Percentiles rank a stretch among this genome's conserved stretches.
phyloP scores from a whole-genome alignment of 2,797 vertebrate genomes.

The Hypotaenidia philippensis region DNA sequence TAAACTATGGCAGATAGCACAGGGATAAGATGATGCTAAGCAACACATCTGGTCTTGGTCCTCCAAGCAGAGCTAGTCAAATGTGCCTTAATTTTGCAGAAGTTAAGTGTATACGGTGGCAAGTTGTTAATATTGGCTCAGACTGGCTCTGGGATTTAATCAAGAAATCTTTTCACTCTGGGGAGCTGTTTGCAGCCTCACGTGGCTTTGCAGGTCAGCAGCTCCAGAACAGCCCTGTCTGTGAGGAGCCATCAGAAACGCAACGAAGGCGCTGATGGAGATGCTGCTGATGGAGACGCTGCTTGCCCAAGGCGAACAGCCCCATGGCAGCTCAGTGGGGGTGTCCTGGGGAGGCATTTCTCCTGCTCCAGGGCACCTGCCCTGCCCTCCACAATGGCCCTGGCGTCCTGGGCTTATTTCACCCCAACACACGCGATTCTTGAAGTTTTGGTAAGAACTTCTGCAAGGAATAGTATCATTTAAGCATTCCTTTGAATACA shows the following conservation, averaged over 20 bases:
- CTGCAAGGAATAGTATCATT: background rate
- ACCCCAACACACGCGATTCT: accelerated
- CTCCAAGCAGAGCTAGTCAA: background rate
- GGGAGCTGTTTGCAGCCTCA: accelerated
- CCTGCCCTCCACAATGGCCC: accelerated
- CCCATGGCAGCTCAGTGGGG: background rate
- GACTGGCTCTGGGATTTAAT: background rate
- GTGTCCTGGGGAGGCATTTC: background rate
- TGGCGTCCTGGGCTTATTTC: background rate
- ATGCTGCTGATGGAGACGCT: accelerated
- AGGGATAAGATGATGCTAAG: background rate
- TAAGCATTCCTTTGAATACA: conserved; percentile 48
- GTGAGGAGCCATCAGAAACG: background rate
- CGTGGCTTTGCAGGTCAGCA: background rate
- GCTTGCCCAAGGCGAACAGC: background rate
- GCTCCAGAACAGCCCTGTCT: background rate
- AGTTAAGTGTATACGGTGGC: background rate
- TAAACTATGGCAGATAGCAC: conserved; percentile 36
- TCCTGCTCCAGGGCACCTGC: background rate
- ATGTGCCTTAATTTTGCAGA: background rate
- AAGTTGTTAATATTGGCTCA: background rate
- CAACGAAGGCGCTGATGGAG: background rate
- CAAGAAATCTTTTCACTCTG: background rate
- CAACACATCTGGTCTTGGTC: background rate
- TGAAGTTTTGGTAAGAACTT: conserved; percentile 22